Conservation (phyloP, 1,140 invertebrate species). For the Ceratina australensis region DNA sequence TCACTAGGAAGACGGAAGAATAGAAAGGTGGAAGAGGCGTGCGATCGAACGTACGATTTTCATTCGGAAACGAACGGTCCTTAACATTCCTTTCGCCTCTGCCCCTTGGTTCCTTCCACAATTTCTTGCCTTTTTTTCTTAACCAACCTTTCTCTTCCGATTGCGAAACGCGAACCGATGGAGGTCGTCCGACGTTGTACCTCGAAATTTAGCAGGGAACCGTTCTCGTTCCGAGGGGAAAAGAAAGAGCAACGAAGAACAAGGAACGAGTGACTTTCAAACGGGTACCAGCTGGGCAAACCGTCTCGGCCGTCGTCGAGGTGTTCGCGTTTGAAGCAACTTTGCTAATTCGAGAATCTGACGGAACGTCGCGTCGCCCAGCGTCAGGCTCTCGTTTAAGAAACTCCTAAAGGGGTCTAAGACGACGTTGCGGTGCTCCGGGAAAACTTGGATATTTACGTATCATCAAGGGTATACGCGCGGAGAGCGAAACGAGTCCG, state of each 20-base stretch:
- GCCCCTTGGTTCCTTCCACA: slow-evolving; percentile 1
- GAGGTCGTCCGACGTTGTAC: not conserved
- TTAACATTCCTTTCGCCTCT: slow-evolving; percentile 30
- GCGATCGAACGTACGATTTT: slow-evolving; percentile 14
- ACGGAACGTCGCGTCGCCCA: not conserved
- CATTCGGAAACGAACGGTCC: slow-evolving; percentile 41
- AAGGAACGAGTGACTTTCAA: slow-evolving; percentile 4
- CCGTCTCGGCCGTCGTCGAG: not conserved
- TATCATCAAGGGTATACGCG: not conserved
- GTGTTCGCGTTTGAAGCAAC: slow-evolving; percentile 15
- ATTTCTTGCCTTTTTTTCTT: slow-evolving; percentile 17
- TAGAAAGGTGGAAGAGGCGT: slow-evolving; percentile 20
- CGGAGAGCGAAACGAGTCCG: not conserved
- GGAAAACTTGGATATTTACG: not conserved
- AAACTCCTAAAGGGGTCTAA: not conserved
- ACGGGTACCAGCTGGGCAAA: slow-evolving; percentile 1
- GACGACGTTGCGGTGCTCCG: not conserved
- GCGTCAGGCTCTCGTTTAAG: too few relatives aligned
- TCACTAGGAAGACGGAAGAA: slow-evolving; percentile 31
- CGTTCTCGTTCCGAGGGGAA: not conserved
- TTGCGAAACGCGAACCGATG: slow-evolving; percentile 1
- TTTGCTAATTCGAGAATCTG: slow-evolving; percentile 32
- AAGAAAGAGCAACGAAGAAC: not conserved
- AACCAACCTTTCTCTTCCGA: slow-evolving; percentile 25
- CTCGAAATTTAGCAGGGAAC: slow-evolving; percentile 1